These are phyloP conservation scores for Acropora tenuis DNA, from an alignment of 64 coral and sea anemone genomes.

Conservation along the genomic window DNA sequence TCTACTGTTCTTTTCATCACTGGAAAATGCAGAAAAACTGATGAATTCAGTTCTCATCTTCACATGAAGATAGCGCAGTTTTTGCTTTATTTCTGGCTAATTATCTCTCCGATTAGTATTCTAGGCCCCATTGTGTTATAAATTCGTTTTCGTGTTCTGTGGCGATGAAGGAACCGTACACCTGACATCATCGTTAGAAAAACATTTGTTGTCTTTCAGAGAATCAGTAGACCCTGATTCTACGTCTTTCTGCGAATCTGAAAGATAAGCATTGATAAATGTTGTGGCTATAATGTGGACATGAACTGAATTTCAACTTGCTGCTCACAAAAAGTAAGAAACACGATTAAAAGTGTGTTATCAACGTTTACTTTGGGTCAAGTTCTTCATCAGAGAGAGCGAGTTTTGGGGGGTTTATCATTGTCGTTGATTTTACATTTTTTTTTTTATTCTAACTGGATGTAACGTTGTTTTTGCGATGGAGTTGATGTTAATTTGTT, in stretches of 20 bases:
- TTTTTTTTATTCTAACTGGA: no score
- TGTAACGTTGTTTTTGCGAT: no score
- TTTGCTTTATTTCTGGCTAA: neutral
- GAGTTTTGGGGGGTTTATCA: no score
- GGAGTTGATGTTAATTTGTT: no score
- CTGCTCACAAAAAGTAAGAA: no score
- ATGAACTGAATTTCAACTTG: no score
- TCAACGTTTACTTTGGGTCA: no score
- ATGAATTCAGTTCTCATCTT: neutral
- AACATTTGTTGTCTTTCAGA: neutral
- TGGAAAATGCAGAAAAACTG: neutral
- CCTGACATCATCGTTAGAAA: constrained; percentile 4
- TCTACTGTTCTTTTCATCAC: neutral
- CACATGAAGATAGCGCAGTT: neutral
- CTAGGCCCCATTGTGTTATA: neutral
- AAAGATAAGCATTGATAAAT: neutral
- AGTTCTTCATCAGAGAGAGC: no score
- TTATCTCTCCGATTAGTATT: neutral
- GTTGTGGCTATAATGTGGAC: neutral
- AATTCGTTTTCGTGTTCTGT: neutral
- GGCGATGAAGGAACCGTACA: constrained; percentile 5
- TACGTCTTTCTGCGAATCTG: constrained; percentile 3
- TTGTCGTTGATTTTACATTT: no score
- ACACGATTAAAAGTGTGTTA: no score
- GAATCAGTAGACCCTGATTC: constrained; percentile 19